phyloP scores from a whole-genome alignment of 2,888 invertebrate species.

The Periphyllus acericola region DNA sequence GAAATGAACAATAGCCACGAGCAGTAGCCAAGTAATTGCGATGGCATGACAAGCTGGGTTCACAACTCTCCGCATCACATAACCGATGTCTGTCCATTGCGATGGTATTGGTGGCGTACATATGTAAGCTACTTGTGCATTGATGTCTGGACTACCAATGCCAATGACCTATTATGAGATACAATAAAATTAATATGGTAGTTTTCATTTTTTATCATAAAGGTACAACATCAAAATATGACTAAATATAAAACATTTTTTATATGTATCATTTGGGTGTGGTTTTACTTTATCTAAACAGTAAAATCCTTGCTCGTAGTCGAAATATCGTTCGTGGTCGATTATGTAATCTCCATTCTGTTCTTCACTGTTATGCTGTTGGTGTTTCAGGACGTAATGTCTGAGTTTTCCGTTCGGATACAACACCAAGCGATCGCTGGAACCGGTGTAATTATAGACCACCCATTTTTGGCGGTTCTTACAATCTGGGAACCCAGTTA shows the following conservation, averaged over 20 bases:
- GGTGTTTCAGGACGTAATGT: slow-evolving; percentile 76
- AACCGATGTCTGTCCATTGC: slow-evolving; percentile 80
- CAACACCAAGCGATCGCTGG: slow-evolving; percentile 74
- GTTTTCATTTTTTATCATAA: background rate
- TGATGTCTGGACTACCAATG: slow-evolving; percentile 12
- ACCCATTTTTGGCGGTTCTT: slow-evolving; percentile 77
- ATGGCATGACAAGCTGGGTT: slow-evolving; percentile 82
- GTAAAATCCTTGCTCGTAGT: slow-evolving; percentile 80
- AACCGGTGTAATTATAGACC: slow-evolving; percentile 74
- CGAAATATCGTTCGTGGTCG: slow-evolving; percentile 70
- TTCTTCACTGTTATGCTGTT: slow-evolving; percentile 69
- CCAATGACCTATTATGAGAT: slow-evolving; percentile 20
- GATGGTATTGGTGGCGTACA: slow-evolving; percentile 67
- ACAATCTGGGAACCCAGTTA: slow-evolving; percentile 77
- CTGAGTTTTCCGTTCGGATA: slow-evolving; percentile 77
- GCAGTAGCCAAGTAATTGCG: slow-evolving; percentile 76
- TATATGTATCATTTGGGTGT: too few relatives aligned
- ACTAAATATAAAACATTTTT: background rate
- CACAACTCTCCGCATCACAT: slow-evolving; percentile 78
- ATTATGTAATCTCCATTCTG: slow-evolving; percentile 67
- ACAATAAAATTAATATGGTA: background rate
- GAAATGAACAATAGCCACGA: slow-evolving; percentile 83
- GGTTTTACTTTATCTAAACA: slow-evolving; percentile 82
- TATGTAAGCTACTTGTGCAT: slow-evolving; percentile 64
- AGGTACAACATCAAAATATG: background rate